Conservation (phyloP, 2,888 invertebrate genomes). For the Heliconius charithonia region DNA sequence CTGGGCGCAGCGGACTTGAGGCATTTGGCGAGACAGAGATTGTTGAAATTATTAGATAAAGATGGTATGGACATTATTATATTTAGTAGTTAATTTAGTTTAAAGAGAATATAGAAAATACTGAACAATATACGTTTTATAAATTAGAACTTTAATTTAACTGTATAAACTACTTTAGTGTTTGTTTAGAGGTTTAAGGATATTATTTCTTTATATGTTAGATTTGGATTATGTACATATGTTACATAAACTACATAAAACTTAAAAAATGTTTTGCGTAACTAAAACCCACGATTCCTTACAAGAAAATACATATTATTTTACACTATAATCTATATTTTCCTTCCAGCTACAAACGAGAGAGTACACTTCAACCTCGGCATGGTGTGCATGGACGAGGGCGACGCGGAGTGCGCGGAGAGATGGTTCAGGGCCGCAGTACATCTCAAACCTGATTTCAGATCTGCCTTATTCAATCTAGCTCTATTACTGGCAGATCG, state of each 20-base stretch:
- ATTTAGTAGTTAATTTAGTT: too few species aligned
- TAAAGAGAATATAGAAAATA: too few species aligned
- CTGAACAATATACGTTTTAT: too few species aligned
- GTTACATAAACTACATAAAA: too few species aligned
- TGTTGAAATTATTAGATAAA: slow-evolving; percentile 91
- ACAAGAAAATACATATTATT: neutral
- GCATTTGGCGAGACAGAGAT: slow-evolving; percentile 90
- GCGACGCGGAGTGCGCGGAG: slow-evolving; percentile 94
- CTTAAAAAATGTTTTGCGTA: too few species aligned
- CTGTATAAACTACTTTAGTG: too few species aligned
- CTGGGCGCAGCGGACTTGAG: slow-evolving; percentile 91
- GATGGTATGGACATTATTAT: slow-evolving; percentile 73
- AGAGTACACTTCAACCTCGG: slow-evolving; percentile 97
- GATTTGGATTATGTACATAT: too few species aligned
- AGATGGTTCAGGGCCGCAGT: slow-evolving; percentile 95
- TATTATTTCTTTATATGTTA: too few species aligned
- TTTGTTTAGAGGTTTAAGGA: neutral
- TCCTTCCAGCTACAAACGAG: slow-evolving; percentile 88
- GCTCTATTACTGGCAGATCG: slow-evolving; percentile 95
- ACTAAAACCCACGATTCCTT: neutral
- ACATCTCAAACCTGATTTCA: slow-evolving; percentile 93
- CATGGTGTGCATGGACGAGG: slow-evolving; percentile 98
- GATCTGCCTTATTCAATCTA: slow-evolving; percentile 97
- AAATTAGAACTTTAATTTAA: too few species aligned
- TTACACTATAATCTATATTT: neutral